Conservation (phyloP, 2,888 invertebrate species). For the Zootermopsis nevadensis region DNA sequence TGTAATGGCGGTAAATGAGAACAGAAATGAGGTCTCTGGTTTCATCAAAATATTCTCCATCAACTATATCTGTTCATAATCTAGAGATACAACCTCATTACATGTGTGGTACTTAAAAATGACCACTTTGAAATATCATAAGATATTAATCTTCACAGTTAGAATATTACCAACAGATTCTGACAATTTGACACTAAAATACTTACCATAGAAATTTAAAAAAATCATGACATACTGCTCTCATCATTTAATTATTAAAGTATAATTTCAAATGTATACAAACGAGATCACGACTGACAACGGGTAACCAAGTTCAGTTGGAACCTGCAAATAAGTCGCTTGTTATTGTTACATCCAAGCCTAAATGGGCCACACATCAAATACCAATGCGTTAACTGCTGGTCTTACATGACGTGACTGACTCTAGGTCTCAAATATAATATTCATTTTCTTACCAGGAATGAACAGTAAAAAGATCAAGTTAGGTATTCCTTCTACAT, state of each 20-base stretch:
- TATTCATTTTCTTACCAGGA: not conserved
- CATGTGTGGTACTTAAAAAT: too few relatives aligned
- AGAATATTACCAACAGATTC: not conserved
- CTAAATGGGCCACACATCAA: not conserved
- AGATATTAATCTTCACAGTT: too few relatives aligned
- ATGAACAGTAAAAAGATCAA: not conserved
- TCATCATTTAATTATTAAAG: too few relatives aligned
- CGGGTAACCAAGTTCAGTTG: not conserved
- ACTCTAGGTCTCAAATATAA: not conserved
- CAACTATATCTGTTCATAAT: too few relatives aligned
- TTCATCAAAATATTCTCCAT: too few relatives aligned
- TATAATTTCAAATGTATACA: not conserved
- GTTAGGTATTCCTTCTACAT: not conserved
- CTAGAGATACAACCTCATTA: too few relatives aligned
- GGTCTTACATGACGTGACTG: too few relatives aligned
- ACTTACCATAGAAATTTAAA: not conserved
- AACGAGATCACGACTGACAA: not conserved
- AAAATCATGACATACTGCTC: not conserved
- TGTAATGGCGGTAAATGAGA: too few relatives aligned
- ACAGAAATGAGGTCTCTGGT: too few relatives aligned
- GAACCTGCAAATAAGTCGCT: not conserved
- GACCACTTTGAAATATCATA: too few relatives aligned
- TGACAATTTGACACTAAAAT: constrained; percentile 2
- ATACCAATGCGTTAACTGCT: too few relatives aligned
- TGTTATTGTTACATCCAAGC: not conserved